These are phyloP conservation scores for Quadriops clusia DNA, from an alignment of 2,888 invertebrate species.

Conservation along the genomic window DNA sequence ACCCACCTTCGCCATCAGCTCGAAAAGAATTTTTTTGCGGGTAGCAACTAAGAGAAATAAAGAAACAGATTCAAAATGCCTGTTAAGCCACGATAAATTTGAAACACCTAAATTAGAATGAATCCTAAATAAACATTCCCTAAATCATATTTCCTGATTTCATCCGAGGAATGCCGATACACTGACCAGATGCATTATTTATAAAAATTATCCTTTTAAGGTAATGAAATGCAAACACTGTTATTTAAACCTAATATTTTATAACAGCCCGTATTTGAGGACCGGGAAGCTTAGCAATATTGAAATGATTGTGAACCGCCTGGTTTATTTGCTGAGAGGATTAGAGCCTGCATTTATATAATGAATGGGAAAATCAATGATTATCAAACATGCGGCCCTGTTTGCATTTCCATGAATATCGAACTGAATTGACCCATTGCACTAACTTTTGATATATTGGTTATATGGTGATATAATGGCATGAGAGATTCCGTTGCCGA, in stretches of 20 bases:
- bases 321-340: conserved; percentile 21
- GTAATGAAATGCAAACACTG: conserved; percentile 23
- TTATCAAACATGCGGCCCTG: conserved; percentile 19
- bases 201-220: conserved; percentile 3
- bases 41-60: no score
- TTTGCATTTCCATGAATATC: conserved; percentile 15
- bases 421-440: conserved; percentile 15
- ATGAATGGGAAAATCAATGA: conserved; percentile 24
- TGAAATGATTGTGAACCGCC: conserved; percentile 17
- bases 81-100: no score
- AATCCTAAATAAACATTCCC: no score
- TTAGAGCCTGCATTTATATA: conserved; percentile 22
- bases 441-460: conserved; percentile 15
- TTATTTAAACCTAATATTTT: conserved; percentile 18
- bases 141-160: no score
- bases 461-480: no score
- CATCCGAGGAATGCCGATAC: no score
- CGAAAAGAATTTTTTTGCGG: no score
- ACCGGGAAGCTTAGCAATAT: conserved; percentile 18
- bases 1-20: no score
- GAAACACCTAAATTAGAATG: no score
- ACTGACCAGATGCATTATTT: no score
- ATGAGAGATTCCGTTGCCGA: no score
- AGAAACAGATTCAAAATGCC: no score
- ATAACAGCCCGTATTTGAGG: conserved; percentile 15